phyloP scores from a whole-genome alignment of 35 echinoderm and acorn worm genomes.

The Ophioderma brevispina region DNA sequence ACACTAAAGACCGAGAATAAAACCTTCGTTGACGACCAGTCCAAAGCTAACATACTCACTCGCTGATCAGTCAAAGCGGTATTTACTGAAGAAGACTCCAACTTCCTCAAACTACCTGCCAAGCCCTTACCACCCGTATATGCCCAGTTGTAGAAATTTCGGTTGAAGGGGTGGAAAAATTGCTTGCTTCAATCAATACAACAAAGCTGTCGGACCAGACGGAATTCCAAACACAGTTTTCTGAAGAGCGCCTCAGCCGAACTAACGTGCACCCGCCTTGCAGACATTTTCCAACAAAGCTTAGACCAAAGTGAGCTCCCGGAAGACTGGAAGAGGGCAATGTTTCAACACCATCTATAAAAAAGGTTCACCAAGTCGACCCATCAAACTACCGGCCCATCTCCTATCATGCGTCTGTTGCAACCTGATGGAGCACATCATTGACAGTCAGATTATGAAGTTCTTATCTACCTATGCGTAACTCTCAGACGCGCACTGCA shows the following conservation, averaged over 20 bases:
- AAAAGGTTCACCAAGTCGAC: background rate
- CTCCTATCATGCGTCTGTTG: conserved; percentile 28
- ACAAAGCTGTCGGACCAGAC: conserved; percentile 31
- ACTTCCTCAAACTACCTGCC: background rate
- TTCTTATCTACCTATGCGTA: no score
- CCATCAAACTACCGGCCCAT: conserved; percentile 47
- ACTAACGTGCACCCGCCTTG: background rate
- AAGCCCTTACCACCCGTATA: background rate
- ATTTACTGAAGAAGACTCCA: background rate
- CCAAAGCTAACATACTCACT: no score
- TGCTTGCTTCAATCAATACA: background rate
- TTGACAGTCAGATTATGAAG: conserved; percentile 40
- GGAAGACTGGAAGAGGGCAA: conserved; percentile 31
- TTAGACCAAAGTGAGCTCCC: background rate
- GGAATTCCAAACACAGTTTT: background rate
- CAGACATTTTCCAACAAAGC: conserved; percentile 10
- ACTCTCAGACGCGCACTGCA: no score
- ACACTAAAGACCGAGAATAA: background rate
- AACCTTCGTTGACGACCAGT: background rate
- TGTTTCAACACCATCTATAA: conserved; percentile 20
- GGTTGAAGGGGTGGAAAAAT: conserved; percentile 20
- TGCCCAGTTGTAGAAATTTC: background rate
- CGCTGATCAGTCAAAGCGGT: background rate
- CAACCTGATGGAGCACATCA: conserved; percentile 50
- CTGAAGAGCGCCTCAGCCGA: conserved; percentile 16